Conservation (phyloP, 2,113 vertebrate species). For the Austrofundulus limnaeus region DNA sequence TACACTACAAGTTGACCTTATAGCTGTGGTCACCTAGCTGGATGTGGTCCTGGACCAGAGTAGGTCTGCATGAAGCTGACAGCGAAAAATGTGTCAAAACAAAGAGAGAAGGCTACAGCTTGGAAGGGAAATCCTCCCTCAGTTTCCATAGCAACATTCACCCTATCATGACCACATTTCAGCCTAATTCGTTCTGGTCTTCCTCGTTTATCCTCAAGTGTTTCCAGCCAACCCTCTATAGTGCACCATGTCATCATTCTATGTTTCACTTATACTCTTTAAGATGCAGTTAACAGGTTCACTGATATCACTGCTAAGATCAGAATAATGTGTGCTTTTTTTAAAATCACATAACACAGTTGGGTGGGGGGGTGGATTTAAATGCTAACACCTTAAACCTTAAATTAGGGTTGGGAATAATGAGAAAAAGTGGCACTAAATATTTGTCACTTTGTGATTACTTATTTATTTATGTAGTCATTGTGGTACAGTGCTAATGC, state of each 20-base stretch:
- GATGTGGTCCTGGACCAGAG: constrained; percentile 22
- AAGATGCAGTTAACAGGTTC: constrained; percentile 7
- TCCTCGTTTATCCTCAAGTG: constrained; percentile 17
- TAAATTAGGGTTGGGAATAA: no score
- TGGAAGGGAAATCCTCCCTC: constrained; percentile 55
- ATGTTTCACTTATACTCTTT: background rate
- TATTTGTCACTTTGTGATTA: no score
- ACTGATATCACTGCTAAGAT: background rate
- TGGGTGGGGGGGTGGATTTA: no score
- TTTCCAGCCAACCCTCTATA: background rate
- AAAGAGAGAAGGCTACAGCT: constrained; percentile 20
- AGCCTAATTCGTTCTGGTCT: constrained; percentile 31
- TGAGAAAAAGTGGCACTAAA: no score
- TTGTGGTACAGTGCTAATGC: no score
- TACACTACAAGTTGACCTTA: constrained; percentile 50
- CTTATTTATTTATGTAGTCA: no score
- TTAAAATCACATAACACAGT: no score
- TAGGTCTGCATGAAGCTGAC: constrained; percentile 31
- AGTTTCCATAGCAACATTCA: constrained; percentile 67
- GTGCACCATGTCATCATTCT: background rate
- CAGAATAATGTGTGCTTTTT: constrained; percentile 7
- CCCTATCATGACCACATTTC: constrained; percentile 45
- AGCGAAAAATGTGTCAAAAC: constrained; percentile 28
- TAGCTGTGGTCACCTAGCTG: constrained; percentile 2
- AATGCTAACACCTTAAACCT: no score